Percentiles rank a stretch among this genome's conserved stretches.
These are phyloP conservation scores for Stichopus horrens DNA, from an alignment of 53 echinoderm and acorn worm species.

Conservation along the genomic window DNA sequence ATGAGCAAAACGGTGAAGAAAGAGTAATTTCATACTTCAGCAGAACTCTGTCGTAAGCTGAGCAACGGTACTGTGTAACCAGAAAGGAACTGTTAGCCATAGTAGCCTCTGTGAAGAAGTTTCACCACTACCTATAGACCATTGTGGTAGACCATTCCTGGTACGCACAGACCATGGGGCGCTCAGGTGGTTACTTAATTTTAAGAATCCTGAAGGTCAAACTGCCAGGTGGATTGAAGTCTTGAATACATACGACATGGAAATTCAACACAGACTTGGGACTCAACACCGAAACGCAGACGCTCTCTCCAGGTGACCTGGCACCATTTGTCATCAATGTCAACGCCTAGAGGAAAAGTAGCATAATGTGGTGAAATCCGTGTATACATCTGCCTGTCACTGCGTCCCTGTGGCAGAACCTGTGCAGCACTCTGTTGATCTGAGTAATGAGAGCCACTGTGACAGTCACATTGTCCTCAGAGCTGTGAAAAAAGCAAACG, in stretches of 20 bases:
- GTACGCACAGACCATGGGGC: slow-evolving; percentile 58
- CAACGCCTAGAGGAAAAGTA: not conserved
- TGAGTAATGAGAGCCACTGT: no score
- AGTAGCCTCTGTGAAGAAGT: slow-evolving; percentile 46
- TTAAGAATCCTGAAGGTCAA: slow-evolving; percentile 53
- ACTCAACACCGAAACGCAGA: slow-evolving; percentile 36
- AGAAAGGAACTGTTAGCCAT: slow-evolving; percentile 57
- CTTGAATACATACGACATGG: slow-evolving; percentile 27
- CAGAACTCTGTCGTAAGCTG: slow-evolving; percentile 27
- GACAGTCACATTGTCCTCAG: no score
- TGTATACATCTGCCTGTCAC: no score
- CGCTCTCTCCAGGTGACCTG: slow-evolving; percentile 24
- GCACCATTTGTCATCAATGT: slow-evolving; percentile 2
- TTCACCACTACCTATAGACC: slow-evolving; percentile 58
- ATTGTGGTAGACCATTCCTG: slow-evolving; percentile 48
- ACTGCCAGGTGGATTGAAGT: slow-evolving; percentile 43
- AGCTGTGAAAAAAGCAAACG: not conserved
- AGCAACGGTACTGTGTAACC: slow-evolving; percentile 60
- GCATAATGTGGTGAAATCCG: not conserved
- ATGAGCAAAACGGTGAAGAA: slow-evolving; percentile 50
- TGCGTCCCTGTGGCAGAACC: no score
- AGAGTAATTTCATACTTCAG: slow-evolving; percentile 45
- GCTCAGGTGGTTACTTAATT: slow-evolving; percentile 57
- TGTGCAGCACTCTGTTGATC: no score
- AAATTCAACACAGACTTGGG: slow-evolving; percentile 43